Evolutionary conservation across 2,888 invertebrate genomes (phyloP).

Genomic region (Venustoraphidia nigricollis): DNA sequence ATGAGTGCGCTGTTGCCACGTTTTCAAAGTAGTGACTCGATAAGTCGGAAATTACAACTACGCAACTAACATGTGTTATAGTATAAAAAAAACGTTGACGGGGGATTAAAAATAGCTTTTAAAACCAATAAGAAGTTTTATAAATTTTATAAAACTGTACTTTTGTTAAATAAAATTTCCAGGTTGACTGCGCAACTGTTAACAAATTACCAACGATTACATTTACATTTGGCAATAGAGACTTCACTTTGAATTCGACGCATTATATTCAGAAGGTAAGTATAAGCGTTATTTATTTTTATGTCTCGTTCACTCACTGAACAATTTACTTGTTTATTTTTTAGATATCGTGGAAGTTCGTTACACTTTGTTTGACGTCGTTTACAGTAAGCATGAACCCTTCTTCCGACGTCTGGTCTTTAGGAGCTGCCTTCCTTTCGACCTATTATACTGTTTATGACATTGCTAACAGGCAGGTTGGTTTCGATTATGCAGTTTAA

Average conservation of each 20-base stretch:
- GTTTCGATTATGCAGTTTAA: slow-evolving; percentile 26
- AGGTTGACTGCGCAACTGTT: slow-evolving; percentile 43
- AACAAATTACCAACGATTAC: slow-evolving; percentile 40
- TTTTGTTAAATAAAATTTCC: no score
- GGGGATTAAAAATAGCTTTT: no score
- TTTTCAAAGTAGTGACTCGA: no score
- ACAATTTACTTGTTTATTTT: slow-evolving; percentile 10
- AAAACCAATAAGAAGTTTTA: no score
- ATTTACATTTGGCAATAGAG: slow-evolving; percentile 38
- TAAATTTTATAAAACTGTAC: no score
- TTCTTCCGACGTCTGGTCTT: slow-evolving; percentile 20
- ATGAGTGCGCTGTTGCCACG: no score
- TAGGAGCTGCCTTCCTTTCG: slow-evolving; percentile 32
- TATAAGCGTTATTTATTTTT: background rate
- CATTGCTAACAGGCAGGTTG: slow-evolving; percentile 23
- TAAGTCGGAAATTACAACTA: no score
- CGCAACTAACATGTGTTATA: no score
- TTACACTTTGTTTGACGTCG: slow-evolving; percentile 29
- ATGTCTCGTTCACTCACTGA: no score
- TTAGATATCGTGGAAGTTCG: slow-evolving; percentile 23
- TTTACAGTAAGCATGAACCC: slow-evolving; percentile 20
- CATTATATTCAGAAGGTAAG: slow-evolving; percentile 40
- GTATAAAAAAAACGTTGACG: no score
- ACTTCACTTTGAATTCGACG: slow-evolving; percentile 40
- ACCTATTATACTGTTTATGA: slow-evolving; percentile 33